Evolutionary conservation across 2,113 vertebrate genomes (phyloP).

Genomic region (Jacana jacana): DNA sequence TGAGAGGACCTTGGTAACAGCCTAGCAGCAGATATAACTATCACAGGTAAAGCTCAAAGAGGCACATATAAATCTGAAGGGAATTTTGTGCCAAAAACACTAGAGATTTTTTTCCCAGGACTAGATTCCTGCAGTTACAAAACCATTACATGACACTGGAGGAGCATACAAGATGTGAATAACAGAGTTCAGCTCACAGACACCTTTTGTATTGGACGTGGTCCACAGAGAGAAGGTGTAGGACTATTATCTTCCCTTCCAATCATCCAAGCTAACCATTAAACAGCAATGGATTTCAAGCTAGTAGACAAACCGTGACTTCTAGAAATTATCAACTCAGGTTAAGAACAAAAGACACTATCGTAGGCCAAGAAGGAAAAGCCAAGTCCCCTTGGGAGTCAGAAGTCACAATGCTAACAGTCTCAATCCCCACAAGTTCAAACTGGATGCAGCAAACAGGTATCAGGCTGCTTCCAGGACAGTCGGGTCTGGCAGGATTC

Average conservation of each 20-base stretch:
- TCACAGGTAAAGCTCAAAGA: neutral
- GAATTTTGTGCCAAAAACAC: neutral
- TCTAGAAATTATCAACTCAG: neutral
- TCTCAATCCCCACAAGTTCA: neutral
- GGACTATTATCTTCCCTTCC: neutral
- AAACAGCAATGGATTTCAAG: neutral
- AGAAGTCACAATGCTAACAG: neutral
- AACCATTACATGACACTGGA: neutral
- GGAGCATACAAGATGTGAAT: neutral
- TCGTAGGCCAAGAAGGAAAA: neutral
- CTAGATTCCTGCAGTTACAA: neutral
- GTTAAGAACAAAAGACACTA: neutral
- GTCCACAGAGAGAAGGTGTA: neutral
- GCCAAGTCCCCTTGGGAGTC: neutral
- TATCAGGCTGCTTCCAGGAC: neutral
- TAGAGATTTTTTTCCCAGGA: neutral
- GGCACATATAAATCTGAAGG: neutral
- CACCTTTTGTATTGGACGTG: neutral
- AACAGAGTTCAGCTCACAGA: neutral
- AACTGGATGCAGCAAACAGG: neutral
- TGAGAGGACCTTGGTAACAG: neutral
- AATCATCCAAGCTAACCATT: neutral
- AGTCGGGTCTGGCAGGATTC: neutral
- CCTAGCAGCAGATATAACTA: neutral
- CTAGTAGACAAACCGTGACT: neutral